Evolutionary conservation across 2,888 invertebrate genomes (phyloP), one percentile per base, ranked within the genome.

Genomic region (Protodeltote pygarga): DNA sequence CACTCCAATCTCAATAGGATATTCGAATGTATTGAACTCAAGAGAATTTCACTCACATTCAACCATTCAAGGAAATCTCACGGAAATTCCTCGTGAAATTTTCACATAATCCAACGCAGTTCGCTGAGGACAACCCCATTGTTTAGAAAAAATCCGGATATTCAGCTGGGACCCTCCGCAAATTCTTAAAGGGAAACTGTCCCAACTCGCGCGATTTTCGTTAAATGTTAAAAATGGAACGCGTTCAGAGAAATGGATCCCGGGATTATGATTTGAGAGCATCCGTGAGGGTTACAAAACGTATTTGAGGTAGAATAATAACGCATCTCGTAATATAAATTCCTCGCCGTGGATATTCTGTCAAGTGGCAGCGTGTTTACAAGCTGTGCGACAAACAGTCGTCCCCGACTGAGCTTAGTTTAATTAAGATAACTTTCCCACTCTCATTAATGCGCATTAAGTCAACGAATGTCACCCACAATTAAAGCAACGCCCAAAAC

Each of bases 1-100:
- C 87, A 82, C 85, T 85, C 77, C 85, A 86, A 85, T 86, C 83
- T 83, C 81, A 81, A 88, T 87, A 87, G 83, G 84, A 87, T 87
- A 87, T 88, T 81, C 80, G 80, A 83, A 87, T 84, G 85, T 87
- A 89, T 87, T 83, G 87, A 87, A 84, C 80, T 79, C 77, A 63
- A 62, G 80, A 81, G 80, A 83, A 85, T 86, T 85, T 83, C 83
- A 81, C 82, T 81, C 80, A 77, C 82, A 79, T 75, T 75, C 70
- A 73, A 65, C 77, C 75, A 72, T 76, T 79, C 73, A 65, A 65
- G 59, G 71, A 68, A 76, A 76, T 75, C 71, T 78, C 71, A 66
- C 71, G 66, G 69, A 82, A 77, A 79, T 81, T 77, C 73, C 67
- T 74, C 61, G 71, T 65, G 67, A 78, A 77, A 72, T 81, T 83